Base-by-base conservation (phyloP, 2,113 vertebrate genomes). In the Brachyhypopomus occidentalis region DNA sequence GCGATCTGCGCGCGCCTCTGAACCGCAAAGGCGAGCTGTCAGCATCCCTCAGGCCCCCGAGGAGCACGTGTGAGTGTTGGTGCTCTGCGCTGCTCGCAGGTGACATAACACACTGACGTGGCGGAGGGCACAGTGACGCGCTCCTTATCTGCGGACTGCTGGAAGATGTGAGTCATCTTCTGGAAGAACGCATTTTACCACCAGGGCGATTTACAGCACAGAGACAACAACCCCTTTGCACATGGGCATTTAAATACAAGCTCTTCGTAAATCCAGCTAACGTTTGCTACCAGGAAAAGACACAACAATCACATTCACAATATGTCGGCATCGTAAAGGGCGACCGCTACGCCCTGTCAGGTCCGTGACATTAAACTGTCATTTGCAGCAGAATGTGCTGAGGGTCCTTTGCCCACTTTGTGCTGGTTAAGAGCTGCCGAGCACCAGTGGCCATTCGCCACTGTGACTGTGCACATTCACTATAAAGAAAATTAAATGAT, bases 111-210 rank as follows among this genome's bases (percentile, higher is more conserved):
- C 62, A 14, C 23, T 85, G 84, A 85, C 81, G 84, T 80, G 7
- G 17, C 66, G 75, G 72, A 76, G 80, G 20, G 11, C 45, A 62
- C 56, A 41, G 59, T 72, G 80, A 85, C 60, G 84, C 74, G 56
- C 66, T 83, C 81, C 67, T 83, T 79, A 83, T 85, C 84, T 85
- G 72, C 73, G 70, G 70, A 69, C 81, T 84, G 74, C 79, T 81
- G 84, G 81, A 85, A 80, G 84, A 83, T 85, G 66, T 85, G 84
- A 85, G 66, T 83, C 84, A 85, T 62, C 52, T 23, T 30, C 76
- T 82, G 80, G 34, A 85, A 76, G 59, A 72, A 23, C 58, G 58
- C 8, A 45, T 79, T 62, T 66, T 34, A 69, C 63, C n/a, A 36
- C 58, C 48, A 38, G 48, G 76, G 27, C 63, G 22, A 36, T 58